Conservation (phyloP, 1,140 invertebrate genomes). For the Bombus sibiricus region DNA sequence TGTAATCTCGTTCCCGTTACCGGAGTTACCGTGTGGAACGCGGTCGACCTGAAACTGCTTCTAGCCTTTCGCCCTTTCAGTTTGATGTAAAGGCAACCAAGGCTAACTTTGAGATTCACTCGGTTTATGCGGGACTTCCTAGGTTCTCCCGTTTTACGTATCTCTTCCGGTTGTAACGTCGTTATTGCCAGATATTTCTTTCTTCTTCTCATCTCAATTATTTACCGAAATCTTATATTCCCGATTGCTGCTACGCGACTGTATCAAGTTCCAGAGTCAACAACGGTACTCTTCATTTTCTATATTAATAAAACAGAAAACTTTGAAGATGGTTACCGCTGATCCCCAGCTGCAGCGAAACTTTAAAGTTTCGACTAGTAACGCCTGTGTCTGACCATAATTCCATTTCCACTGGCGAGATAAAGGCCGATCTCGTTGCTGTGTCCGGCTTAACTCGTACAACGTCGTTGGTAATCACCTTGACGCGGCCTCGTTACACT, state of each 20-base stretch:
- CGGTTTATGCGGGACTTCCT: background rate
- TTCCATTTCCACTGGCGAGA: background rate
- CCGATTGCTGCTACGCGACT: no score
- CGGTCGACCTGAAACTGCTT: conserved; percentile 1
- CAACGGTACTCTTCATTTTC: background rate
- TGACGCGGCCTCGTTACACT: background rate
- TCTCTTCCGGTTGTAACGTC: background rate
- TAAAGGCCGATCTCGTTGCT: background rate
- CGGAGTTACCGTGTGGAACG: background rate
- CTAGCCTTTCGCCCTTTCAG: background rate
- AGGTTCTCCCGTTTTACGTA: background rate
- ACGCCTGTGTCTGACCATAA: background rate
- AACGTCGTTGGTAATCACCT: conserved; percentile 40
- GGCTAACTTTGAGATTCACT: background rate
- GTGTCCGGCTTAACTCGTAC: background rate
- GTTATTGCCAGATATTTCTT: background rate
- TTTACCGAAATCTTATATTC: no score
- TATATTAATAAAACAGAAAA: background rate
- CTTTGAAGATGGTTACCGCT: background rate
- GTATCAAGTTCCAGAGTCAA: no score
- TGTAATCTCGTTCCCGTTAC: conserved; percentile 23
- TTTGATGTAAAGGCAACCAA: background rate
- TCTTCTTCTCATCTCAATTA: background rate
- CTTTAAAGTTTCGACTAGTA: background rate
- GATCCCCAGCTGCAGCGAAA: background rate